These are phyloP conservation scores for Xenopus tropicalis DNA, from an alignment of 2,113 vertebrate species.

Conservation along the genomic window DNA sequence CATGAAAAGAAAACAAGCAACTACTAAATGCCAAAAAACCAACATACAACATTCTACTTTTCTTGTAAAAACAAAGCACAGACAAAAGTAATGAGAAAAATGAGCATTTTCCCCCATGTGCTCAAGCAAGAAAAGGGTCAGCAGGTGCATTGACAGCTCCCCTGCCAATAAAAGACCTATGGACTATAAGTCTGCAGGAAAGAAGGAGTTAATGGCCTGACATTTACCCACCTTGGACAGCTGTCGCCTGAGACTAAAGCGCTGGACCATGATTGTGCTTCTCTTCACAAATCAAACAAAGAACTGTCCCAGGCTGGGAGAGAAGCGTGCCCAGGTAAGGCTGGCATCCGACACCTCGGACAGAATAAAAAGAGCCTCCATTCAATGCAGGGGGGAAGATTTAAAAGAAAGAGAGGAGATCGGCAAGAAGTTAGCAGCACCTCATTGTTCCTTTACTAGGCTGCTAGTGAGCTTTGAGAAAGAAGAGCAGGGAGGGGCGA, in stretches of 20 bases:
- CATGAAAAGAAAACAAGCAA: no score
- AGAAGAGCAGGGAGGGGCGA: constrained; percentile 46
- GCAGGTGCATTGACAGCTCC: neutral
- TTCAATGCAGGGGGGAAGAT: constrained; percentile 44
- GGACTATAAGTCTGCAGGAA: neutral
- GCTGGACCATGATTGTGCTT: constrained; percentile 66
- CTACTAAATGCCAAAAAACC: no score
- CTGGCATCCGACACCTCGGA: neutral
- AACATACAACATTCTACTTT: no score
- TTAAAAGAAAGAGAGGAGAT: constrained; percentile 8
- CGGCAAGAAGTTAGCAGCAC: constrained; percentile 47
- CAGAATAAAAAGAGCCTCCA: constrained; percentile 33
- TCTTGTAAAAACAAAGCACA: no score
- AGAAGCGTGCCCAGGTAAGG: neutral
- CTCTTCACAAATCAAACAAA: constrained; percentile 34
- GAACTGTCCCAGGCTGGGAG: constrained; percentile 33
- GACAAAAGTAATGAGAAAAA: no score
- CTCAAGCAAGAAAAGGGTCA: no score
- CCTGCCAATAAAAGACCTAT: neutral
- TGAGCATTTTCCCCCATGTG: no score
- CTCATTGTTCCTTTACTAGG: constrained; percentile 50
- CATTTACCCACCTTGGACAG: constrained; percentile 70
- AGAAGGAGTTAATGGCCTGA: neutral
- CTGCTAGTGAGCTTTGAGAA: constrained; percentile 20
- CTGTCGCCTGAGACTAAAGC: constrained; percentile 72